phyloP scores from a whole-genome alignment of 2,113 vertebrate genomes.

The Zapus hudsonius region DNA sequence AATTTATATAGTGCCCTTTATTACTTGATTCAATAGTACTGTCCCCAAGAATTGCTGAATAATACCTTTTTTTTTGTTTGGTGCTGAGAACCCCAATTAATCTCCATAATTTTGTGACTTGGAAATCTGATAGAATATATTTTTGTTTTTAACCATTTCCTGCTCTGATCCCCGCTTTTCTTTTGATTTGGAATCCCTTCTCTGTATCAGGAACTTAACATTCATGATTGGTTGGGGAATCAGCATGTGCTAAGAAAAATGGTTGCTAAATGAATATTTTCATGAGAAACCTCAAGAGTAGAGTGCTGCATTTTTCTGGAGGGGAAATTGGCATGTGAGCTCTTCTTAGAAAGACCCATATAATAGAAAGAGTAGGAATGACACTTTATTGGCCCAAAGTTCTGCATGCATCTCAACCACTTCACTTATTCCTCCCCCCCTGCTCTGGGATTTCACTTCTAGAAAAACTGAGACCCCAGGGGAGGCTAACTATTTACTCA shows the following conservation, averaged over 20 bases:
- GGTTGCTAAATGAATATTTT: constrained; percentile 75
- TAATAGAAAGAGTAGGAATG: fast-evolving
- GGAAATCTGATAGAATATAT: constrained; percentile 63
- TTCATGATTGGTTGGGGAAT: constrained; percentile 76
- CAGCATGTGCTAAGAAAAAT: constrained; percentile 52
- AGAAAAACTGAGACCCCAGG: background rate
- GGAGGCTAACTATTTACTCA: background rate
- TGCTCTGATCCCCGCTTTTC: constrained; percentile 69
- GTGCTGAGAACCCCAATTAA: constrained; percentile 83
- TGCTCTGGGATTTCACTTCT: background rate
- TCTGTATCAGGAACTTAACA: constrained; percentile 62
- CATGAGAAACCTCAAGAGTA: constrained; percentile 42
- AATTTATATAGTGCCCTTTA: constrained; percentile 79
- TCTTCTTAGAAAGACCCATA: background rate
- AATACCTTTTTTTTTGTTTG: constrained; percentile 89
- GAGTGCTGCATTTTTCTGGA: background rate
- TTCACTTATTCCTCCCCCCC: background rate
- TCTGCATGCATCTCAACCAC: fast-evolving
- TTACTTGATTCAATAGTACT: constrained; percentile 91
- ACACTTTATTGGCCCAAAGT: too few relatives aligned
- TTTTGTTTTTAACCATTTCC: constrained; percentile 79
- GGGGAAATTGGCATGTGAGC: background rate
- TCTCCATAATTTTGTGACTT: constrained; percentile 86
- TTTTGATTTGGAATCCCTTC: constrained; percentile 66
- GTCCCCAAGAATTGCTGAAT: constrained; percentile 90